phyloP scores from a whole-genome alignment of 2,888 invertebrate species.

The Anorthoa munda region DNA sequence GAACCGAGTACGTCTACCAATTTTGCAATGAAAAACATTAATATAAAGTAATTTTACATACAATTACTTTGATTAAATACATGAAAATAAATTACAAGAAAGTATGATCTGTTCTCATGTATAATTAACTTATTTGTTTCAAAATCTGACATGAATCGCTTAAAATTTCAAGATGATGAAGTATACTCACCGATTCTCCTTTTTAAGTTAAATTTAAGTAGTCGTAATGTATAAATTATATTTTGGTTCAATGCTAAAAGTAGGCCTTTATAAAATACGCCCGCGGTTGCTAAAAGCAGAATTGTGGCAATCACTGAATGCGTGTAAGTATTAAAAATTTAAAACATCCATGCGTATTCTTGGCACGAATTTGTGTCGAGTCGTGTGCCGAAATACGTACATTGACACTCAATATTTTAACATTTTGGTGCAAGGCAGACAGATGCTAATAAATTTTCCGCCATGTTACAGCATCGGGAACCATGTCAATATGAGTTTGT shows the following conservation, averaged over 20 bases:
- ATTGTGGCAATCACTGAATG: conserved; percentile 50
- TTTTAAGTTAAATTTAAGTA: conserved; percentile 50
- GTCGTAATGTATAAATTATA: conserved; percentile 50
- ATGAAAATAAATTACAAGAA: conserved; percentile 48
- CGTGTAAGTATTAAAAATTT: conserved; percentile 48
- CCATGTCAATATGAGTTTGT: conserved; percentile 34
- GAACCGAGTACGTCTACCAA: conserved; percentile 19
- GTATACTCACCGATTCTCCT: conserved; percentile 55
- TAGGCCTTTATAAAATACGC: conserved; percentile 41
- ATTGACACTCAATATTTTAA: conserved; percentile 56
- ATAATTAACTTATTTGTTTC: conserved; percentile 50
- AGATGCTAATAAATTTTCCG: conserved; percentile 41
- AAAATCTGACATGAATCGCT: conserved; percentile 40
- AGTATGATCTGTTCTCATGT: conserved; percentile 22
- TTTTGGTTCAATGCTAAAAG: conserved; percentile 51
- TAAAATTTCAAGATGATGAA: conserved; percentile 59
- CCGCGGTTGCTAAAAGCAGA: conserved; percentile 33
- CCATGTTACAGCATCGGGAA: conserved; percentile 46
- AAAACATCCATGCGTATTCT: conserved; percentile 60
- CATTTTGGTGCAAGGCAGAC: conserved; percentile 53
- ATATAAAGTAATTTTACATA: conserved; percentile 32
- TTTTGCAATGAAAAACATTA: conserved; percentile 30
- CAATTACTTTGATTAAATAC: conserved; percentile 50
- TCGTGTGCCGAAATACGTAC: conserved; percentile 58
- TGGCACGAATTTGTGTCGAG: conserved; percentile 64